phyloP scores from a whole-genome alignment of 2,797 vertebrate genomes.

The Malacoraja senta region DNA sequence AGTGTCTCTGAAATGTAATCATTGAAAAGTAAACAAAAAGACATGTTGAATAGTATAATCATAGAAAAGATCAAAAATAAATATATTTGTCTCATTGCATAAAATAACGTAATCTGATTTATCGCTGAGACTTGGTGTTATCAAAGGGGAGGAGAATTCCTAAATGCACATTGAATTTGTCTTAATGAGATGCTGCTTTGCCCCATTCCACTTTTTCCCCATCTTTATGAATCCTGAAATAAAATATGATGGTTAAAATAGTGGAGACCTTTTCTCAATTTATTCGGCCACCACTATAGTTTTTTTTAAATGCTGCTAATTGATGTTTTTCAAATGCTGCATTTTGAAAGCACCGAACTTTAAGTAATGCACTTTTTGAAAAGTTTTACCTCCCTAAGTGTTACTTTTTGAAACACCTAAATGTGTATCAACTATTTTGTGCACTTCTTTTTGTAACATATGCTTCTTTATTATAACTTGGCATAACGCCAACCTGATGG shows the following conservation, averaged over 20 bases:
- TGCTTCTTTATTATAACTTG: neutral
- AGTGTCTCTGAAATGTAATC: neutral
- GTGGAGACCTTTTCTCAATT: neutral
- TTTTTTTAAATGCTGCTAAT: slow-evolving; percentile 10
- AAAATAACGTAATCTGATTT: neutral
- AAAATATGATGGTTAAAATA: neutral
- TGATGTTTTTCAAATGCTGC: neutral
- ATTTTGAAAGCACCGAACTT: slow-evolving; percentile 4
- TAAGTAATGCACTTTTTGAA: neutral
- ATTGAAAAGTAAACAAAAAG: neutral
- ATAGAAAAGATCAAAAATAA: neutral
- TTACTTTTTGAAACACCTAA: neutral
- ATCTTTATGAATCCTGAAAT: neutral
- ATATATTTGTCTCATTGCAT: neutral
- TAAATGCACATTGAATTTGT: neutral
- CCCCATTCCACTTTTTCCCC: too few species aligned
- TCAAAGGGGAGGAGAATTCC: neutral
- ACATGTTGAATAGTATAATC: neutral
- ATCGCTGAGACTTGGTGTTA: neutral
- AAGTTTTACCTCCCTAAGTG: neutral
- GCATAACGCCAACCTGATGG: neutral
- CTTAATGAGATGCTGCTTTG: neutral
- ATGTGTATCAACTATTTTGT: neutral
- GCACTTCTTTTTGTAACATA: neutral
- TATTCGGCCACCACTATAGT: neutral